Evolutionary conservation across 2,888 invertebrate genomes (phyloP).

Genomic region (Cryptophagus acutangulus): DNA sequence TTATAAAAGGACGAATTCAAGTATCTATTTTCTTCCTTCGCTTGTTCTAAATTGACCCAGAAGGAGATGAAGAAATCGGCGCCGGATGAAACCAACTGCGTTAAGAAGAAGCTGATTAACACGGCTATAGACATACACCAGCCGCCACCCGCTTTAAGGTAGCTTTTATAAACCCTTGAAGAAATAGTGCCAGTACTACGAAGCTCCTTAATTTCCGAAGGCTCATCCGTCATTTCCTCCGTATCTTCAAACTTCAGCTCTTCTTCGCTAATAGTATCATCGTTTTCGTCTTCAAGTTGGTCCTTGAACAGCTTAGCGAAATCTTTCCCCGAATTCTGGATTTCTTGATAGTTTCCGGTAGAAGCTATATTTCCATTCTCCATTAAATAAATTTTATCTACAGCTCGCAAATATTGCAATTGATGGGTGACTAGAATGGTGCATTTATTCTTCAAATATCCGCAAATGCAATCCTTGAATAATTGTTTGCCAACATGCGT

Average conservation of each 20-base stretch:
- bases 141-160: slow-evolving; percentile 68
- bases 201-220: slow-evolving; percentile 25
- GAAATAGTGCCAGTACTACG: slow-evolving; percentile 51
- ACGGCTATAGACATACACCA: slow-evolving; percentile 57
- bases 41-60: slow-evolving; percentile 57
- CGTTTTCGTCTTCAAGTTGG: slow-evolving; percentile 36
- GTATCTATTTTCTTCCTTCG: no score
- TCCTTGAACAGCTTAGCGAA: slow-evolving; percentile 52
- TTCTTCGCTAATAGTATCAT: slow-evolving; percentile 22
- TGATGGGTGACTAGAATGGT: slow-evolving; percentile 81
- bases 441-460: slow-evolving; percentile 56
- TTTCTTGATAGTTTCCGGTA: slow-evolving; percentile 50
- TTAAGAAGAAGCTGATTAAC: slow-evolving; percentile 58
- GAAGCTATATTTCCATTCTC: slow-evolving; percentile 54
- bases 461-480: slow-evolving; percentile 65
- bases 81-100: slow-evolving; percentile 68
- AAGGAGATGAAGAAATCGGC: slow-evolving; percentile 76
- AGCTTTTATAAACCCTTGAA: slow-evolving; percentile 58
- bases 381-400: slow-evolving; percentile 60
- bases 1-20: background rate
- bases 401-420: slow-evolving; percentile 67
- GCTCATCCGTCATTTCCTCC: slow-evolving; percentile 21
- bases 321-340: slow-evolving; percentile 50
- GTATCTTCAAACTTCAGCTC: slow-evolving; percentile 16
- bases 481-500: slow-evolving; percentile 70